Evolutionary conservation across 37 sponge, comb jelly and placozoan species (phyloP), one percentile per base, ranked within the genome.

Genomic region (Aphrocallistes beatrix): DNA sequence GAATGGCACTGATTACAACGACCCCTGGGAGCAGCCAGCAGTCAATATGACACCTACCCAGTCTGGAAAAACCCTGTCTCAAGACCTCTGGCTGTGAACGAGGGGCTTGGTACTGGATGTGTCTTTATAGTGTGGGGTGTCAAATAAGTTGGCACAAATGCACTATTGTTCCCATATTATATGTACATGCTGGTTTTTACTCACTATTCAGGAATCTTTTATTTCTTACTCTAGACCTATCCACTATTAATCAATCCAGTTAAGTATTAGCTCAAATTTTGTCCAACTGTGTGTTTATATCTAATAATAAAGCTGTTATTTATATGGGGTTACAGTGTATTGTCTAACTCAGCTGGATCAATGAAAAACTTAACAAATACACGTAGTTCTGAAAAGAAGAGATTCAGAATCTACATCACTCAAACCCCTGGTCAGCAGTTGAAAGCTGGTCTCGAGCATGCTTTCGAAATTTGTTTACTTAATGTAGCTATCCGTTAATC

Each of bases 111-210:
- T 42, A 13, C 6, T 42, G 45, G 13, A 13, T 6, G 45, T 16
- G 45, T 42, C 10, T 42, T 16, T 42, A 16, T 16, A 42, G 10
- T 42, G 45, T 42, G 6, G 45, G 13, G 45, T 16, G 45, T 42
- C 45, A 8, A 60, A 3, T 60, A n/a, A n/a, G 75, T 60, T 8
- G 6, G 75, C 75, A 60, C 3, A 19, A 19, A 60, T 60, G n/a
- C n/a, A n/a, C n/a, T n/a, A n/a, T n/a, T 32, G 6, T 28, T 60
- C 21, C 75, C n/a, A 30, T 60, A 28, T 60, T 60, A 60, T 60
- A 60, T 60, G 75, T 60, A 60, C 75, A 60, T 60, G 75, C 75
- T 60, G 75, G 75, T 60, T 60, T 60, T 60, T 25, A 30, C n/a
- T n/a, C 21, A 13, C 8, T 13, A 19, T 25, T 1, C 75, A 60